Evolutionary conservation across 2,888 invertebrate genomes (phyloP).

Genomic region (Megastigmus dorsalis): DNA sequence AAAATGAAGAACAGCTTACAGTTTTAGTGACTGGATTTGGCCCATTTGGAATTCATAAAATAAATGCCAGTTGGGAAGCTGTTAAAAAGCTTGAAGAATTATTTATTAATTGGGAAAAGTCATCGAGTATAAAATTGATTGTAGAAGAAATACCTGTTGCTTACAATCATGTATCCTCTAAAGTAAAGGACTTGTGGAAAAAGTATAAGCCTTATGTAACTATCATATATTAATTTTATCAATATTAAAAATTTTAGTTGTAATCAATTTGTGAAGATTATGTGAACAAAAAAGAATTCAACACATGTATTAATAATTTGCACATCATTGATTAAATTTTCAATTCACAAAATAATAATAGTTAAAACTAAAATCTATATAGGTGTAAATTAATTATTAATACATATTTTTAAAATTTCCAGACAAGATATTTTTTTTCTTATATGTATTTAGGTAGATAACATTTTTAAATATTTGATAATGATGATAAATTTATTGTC

Average conservation of each 20-base stretch:
- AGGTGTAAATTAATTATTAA: not conserved
- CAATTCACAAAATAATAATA: too few relatives aligned
- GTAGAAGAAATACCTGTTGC: slow-evolving; percentile 82
- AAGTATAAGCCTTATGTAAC: slow-evolving; percentile 82
- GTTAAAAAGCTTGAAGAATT: slow-evolving; percentile 80
- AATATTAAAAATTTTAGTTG: not conserved
- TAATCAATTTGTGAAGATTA: not conserved
- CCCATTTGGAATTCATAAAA: slow-evolving; percentile 81
- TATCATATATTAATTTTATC: slow-evolving; percentile 27
- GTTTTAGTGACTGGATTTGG: slow-evolving; percentile 87
- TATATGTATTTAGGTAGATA: too few relatives aligned
- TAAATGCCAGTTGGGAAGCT: slow-evolving; percentile 90
- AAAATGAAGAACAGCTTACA: slow-evolving; percentile 55
- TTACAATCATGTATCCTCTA: slow-evolving; percentile 81
- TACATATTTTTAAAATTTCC: too few relatives aligned
- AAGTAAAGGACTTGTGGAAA: slow-evolving; percentile 82
- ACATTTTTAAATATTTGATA: too few relatives aligned
- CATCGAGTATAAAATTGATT: slow-evolving; percentile 77
- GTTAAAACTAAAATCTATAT: not conserved
- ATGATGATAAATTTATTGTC: slow-evolving; percentile 65
- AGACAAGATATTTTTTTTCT: too few relatives aligned
- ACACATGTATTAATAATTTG: too few relatives aligned
- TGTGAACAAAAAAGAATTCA: too few relatives aligned
- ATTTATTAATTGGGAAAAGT: slow-evolving; percentile 74
- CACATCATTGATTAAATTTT: too few relatives aligned